Conservation (phyloP, 2,113 vertebrate species). For the Beaufortia kweichowensis region DNA sequence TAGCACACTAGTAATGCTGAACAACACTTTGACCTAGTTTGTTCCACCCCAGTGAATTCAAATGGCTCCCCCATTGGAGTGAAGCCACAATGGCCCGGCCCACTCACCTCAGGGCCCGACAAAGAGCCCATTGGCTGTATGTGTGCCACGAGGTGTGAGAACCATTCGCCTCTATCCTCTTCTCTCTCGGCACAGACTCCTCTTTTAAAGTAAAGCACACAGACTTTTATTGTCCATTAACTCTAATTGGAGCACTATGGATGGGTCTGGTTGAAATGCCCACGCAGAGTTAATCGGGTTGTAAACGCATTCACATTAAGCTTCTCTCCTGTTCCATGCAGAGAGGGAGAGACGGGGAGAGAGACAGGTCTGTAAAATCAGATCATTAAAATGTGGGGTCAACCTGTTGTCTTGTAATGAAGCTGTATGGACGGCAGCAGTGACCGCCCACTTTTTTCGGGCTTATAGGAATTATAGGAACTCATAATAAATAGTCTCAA, state of each 20-base stretch:
- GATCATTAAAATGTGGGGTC: constrained; percentile 34
- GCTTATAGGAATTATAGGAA: too few relatives aligned
- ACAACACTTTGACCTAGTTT: constrained; percentile 41
- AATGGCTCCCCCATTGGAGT: constrained; percentile 35
- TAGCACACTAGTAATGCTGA: background rate
- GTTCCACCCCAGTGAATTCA: constrained; percentile 40
- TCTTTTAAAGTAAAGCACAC: constrained; percentile 34
- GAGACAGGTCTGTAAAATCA: constrained; percentile 36
- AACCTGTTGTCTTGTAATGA: constrained; percentile 30
- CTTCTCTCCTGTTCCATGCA: constrained; percentile 33
- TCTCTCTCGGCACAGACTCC: constrained; percentile 11
- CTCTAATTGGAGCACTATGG: constrained; percentile 49
- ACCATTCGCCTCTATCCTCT: constrained; percentile 10
- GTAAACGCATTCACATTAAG: constrained; percentile 49
- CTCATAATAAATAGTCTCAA: too few relatives aligned
- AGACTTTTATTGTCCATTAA: constrained; percentile 58
- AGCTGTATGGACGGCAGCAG: constrained; percentile 2
- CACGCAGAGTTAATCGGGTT: constrained; percentile 33
- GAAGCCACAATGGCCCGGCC: constrained; percentile 28
- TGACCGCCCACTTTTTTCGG: constrained; percentile 2
- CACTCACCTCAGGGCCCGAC: constrained; percentile 33
- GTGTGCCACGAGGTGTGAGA: constrained; percentile 38
- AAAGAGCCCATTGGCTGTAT: constrained; percentile 21
- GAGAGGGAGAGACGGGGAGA: constrained; percentile 9
- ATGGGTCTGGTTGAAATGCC: constrained; percentile 34